These are phyloP conservation scores for Drosophila albomicans DNA, from an alignment of 1,140 invertebrate species.

Conservation along the genomic window DNA sequence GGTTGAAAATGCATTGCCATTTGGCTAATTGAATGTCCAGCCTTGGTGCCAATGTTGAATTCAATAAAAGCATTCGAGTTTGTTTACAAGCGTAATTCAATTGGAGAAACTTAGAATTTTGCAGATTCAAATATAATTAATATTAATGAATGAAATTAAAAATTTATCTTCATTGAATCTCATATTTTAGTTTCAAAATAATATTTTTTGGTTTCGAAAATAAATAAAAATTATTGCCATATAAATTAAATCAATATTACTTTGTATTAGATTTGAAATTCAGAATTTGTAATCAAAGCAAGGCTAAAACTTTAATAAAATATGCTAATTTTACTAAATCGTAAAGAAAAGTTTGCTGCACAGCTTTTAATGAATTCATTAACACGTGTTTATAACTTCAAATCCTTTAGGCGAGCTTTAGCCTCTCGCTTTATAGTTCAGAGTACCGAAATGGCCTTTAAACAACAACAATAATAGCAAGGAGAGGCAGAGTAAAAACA, in stretches of 20 bases:
- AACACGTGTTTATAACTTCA: neutral
- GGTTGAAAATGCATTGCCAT: conserved; percentile 11
- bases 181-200: too few relatives aligned
- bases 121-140: too few relatives aligned
- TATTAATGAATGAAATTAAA: too few relatives aligned
- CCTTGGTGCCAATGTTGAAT: conserved; percentile 19
- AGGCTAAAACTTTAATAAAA: neutral
- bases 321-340: neutral
- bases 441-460: conserved; percentile 29
- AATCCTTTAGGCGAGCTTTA: conserved; percentile 2
- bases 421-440: conserved; percentile 15
- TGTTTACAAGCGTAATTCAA: neutral
- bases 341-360: neutral
- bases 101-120: neutral
- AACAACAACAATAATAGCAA: neutral
- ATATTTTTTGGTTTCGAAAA: too few relatives aligned
- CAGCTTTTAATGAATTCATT: neutral
- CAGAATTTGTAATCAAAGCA: too few relatives aligned
- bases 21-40: conserved; percentile 36
- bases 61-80: neutral
- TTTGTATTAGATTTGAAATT: too few relatives aligned
- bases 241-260: too few relatives aligned
- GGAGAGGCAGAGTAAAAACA: neutral
- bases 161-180: too few relatives aligned
- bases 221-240: too few relatives aligned